Evolutionary conservation across 2,797 vertebrate genomes (phyloP).

Genomic region (Hydrophis major): DNA sequence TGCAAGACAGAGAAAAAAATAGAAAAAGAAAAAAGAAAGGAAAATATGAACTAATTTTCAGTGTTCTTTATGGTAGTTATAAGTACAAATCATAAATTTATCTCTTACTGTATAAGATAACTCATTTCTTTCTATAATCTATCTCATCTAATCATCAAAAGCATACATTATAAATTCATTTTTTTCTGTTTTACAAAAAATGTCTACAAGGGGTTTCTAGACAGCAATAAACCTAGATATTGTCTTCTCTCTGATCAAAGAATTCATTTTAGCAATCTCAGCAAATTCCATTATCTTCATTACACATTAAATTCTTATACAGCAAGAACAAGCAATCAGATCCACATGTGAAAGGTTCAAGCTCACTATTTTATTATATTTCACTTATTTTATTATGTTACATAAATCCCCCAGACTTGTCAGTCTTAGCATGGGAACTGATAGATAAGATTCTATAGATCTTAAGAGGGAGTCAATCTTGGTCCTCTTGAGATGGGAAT

Average conservation of each 20-base stretch:
- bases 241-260: not conserved
- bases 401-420: not conserved
- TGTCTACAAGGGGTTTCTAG: not conserved
- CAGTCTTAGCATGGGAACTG: not conserved
- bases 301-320: not conserved
- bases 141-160: not conserved
- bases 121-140: not conserved
- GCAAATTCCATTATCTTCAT: not conserved
- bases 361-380: not conserved
- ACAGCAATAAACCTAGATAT: not conserved
- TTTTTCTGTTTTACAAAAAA: not conserved
- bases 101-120: not conserved
- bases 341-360: not conserved
- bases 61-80: not conserved
- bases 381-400: not conserved
- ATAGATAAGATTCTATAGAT: not conserved
- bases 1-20: not conserved
- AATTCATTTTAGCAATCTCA: not conserved
- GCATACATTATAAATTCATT: not conserved
- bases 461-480: not conserved
- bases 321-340: not conserved
- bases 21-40: not conserved
- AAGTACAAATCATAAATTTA: not conserved
- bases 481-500: not conserved
- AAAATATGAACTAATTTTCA: not conserved